Percentiles rank a stretch among this genome's conserved stretches.
Conservation (phyloP, 2,797 vertebrate genomes). For the Lutjanus campechanus region DNA sequence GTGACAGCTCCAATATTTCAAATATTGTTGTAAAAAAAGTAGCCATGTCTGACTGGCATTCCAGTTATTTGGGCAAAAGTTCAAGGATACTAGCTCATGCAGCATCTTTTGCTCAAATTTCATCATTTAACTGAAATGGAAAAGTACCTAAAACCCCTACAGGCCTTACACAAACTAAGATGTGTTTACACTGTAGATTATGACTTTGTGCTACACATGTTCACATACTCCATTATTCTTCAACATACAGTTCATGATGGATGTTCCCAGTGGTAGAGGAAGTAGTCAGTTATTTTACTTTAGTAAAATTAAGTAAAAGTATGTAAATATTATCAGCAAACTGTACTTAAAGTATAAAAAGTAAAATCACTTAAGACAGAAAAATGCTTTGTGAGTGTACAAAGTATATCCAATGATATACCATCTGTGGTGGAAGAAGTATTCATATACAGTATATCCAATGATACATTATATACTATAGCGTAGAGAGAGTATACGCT, state of each 20-base stretch:
- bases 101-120: slow-evolving; percentile 39
- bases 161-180: slow-evolving; percentile 10
- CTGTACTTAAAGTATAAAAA: too few species aligned
- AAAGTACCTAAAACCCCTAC: slow-evolving; percentile 34
- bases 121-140: slow-evolving; percentile 25
- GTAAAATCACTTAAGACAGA: too few species aligned
- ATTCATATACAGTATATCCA: too few species aligned
- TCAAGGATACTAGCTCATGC: slow-evolving; percentile 37
- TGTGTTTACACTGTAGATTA: not conserved
- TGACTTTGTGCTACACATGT: slow-evolving; percentile 16
- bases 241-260: not conserved
- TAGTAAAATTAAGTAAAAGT: too few species aligned
- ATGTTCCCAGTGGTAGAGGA: not conserved
- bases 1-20: slow-evolving; percentile 69
- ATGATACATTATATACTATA: too few species aligned
- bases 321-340: too few species aligned
- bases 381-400: too few species aligned
- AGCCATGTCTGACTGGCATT: slow-evolving; percentile 52
- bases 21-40: slow-evolving; percentile 29
- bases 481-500: too few species aligned
- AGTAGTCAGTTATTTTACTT: too few species aligned
- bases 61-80: slow-evolving; percentile 57
- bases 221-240: slow-evolving; percentile 14
- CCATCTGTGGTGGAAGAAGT: too few species aligned
- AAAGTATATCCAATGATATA: too few species aligned